phyloP scores from a whole-genome alignment of 2,888 invertebrate genomes.

The Acanthosepion esculentum region DNA sequence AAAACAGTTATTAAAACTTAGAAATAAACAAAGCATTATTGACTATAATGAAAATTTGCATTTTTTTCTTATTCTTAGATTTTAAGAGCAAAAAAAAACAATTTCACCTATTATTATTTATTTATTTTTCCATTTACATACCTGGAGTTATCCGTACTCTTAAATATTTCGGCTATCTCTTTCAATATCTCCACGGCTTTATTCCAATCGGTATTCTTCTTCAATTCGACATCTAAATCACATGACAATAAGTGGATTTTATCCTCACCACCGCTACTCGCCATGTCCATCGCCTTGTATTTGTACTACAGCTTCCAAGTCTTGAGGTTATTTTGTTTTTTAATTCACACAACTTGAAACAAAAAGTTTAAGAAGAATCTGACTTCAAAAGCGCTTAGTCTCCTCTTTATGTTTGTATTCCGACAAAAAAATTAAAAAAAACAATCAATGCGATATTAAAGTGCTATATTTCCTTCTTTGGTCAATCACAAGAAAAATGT shows the following conservation, averaged over 20 bases:
- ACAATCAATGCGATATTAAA: background rate
- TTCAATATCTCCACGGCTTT: conserved; percentile 42
- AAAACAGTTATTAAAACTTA: no score
- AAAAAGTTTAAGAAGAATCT: background rate
- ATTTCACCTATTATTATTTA: no score
- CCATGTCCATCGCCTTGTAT: background rate
- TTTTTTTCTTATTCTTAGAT: no score
- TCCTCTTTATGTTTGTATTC: background rate
- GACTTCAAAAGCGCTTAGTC: background rate
- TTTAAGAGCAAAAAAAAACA: no score
- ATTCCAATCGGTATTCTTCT: conserved; percentile 42
- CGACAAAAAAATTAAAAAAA: background rate
- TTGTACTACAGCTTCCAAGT: background rate
- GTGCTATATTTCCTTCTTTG: background rate
- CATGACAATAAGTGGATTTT: conserved; percentile 25
- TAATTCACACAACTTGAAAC: background rate
- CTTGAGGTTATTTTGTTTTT: background rate
- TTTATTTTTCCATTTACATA: background rate
- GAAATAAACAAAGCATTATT: no score
- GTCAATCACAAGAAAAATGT: background rate
- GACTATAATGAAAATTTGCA: no score
- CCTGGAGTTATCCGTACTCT: background rate
- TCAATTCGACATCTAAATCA: background rate
- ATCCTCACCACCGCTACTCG: conserved; percentile 8
- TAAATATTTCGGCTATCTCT: conserved; percentile 36